Evolutionary conservation across 2,888 invertebrate species (phyloP), one percentile per base, ranked within the genome.

Genomic region (Drosophila kanekoi): DNA sequence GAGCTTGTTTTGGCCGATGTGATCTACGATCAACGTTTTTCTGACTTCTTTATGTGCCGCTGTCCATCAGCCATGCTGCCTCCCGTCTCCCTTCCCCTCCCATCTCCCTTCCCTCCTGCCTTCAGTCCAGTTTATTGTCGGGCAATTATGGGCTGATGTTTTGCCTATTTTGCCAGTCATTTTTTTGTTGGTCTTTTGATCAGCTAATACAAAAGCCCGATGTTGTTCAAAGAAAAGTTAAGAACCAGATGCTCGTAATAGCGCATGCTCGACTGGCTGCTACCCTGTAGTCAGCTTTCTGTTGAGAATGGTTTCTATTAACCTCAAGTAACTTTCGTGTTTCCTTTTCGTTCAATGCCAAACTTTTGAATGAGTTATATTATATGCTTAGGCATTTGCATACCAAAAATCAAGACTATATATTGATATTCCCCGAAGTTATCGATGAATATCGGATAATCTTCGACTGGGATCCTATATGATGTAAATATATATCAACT

Each of bases 111-210:
- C 1, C 18, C 10, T 10, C 3, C 0, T 1, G 16, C 14, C 14
- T 35, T 43, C 16, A 10, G 40, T 44, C 32, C 40, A 20, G 40
- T 63, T 62, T 58, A 11, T 57, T 58, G 40, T 56, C 41, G 16
- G 37, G 11, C 54, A 33, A 38, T 23, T 33, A 47, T 54, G 43
- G 63, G 59, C 65, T 48, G 60, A 56, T 53, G 45, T 52, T 53
- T 45, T 57, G 40, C 37, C 43, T 18, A 52, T 63, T 71, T 72
- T 47, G 67, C 62, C 59, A 67, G 74, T 74, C 71, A 71, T 54
- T 53, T 59, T 28, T 1, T 28, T 28, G 2, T 28, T 28, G 28
- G 8, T 28, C 28, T 28, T 28, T 28, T 28, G 28, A 28, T 28
- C 28, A 28, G 8, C 43, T 16, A 28, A 1, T 13, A 37, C 33